These are phyloP conservation scores for Oxygymnocypris stewartii DNA, from an alignment of 2,113 vertebrate species.

Conservation along the genomic window DNA sequence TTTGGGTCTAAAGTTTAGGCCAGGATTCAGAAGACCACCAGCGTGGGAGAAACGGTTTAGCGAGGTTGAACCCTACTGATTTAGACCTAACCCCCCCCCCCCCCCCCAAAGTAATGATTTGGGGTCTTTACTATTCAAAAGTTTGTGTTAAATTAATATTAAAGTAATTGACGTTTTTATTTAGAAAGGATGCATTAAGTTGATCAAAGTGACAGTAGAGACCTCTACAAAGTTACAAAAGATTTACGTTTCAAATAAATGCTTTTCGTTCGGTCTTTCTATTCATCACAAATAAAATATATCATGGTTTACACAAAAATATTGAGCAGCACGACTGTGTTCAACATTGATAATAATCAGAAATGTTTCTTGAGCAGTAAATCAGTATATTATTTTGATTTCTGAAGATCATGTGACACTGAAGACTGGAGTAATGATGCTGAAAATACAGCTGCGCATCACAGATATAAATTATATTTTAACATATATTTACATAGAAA, in stretches of 20 bases:
- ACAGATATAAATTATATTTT: not conserved
- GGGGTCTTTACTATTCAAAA: too few species aligned
- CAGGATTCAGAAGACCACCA: not conserved
- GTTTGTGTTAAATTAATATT: not conserved
- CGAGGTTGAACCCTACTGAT: not conserved
- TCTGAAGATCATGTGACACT: not conserved
- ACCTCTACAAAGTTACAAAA: too few species aligned
- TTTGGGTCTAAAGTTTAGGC: constrained; percentile 1
- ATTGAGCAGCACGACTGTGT: too few species aligned
- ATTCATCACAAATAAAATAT: too few species aligned
- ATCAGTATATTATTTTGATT: not conserved
- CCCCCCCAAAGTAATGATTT: too few species aligned
- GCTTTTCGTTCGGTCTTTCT: too few species aligned
- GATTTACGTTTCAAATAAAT: too few species aligned
- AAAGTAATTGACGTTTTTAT: not conserved
- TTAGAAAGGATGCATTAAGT: not conserved
- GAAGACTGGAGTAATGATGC: too few species aligned
- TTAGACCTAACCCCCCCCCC: not conserved
- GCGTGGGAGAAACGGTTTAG: not conserved
- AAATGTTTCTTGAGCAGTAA: too few species aligned
- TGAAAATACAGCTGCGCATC: not conserved
- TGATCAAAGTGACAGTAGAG: too few species aligned
- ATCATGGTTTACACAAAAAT: too few species aligned
- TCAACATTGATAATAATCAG: not conserved
- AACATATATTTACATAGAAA: not conserved